These are phyloP conservation scores for Branchipolynoe longqiensis DNA, from an alignment of 2,888 invertebrate species.

Conservation along the genomic window DNA sequence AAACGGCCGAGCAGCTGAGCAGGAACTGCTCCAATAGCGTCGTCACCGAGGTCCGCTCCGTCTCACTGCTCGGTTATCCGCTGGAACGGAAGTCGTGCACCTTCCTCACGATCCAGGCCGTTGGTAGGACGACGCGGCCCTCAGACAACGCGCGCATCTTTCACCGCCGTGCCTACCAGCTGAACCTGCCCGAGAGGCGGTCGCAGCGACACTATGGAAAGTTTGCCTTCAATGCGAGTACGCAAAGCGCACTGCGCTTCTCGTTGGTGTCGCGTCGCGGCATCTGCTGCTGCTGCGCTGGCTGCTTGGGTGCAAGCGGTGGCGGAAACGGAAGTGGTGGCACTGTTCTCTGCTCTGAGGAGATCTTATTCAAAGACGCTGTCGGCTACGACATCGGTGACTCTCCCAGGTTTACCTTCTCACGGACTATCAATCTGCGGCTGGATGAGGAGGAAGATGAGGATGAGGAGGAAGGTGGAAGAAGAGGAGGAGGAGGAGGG, in stretches of 20 bases:
- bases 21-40: neutral
- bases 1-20: constrained; percentile 71
- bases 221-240: neutral
- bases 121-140: neutral
- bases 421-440: neutral
- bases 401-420: neutral
- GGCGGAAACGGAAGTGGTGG: no score
- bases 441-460: no score
- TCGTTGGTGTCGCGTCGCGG: neutral
- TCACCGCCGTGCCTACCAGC: constrained; percentile 7
- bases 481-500: no score
- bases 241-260: neutral
- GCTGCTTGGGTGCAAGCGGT: no score
- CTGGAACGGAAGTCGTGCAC: neutral
- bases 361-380: neutral
- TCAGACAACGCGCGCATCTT: neutral
- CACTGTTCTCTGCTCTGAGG: neutral
- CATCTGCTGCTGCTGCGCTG: neutral
- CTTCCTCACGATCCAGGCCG: neutral
- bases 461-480: no score
- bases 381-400: neutral
- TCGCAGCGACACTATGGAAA: constrained; percentile 10
- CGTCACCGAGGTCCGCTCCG: neutral
- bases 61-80: neutral
- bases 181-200: constrained; percentile 5